Percentiles rank a stretch among this genome's conserved stretches.
phyloP scores from a whole-genome alignment of 2,797 vertebrate genomes.

The Diplodus sargus region DNA sequence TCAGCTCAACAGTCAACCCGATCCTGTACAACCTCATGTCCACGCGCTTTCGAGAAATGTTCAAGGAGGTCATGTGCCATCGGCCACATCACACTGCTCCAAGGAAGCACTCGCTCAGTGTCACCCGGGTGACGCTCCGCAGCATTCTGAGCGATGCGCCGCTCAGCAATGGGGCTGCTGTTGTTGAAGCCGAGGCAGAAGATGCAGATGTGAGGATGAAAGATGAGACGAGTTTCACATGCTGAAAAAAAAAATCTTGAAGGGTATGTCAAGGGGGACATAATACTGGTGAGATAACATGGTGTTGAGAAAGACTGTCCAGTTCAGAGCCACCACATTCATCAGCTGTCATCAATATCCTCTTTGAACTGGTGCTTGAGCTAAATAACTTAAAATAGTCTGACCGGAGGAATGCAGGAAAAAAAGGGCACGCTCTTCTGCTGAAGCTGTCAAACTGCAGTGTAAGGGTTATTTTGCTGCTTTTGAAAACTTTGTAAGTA shows the following conservation, averaged over 20 bases:
- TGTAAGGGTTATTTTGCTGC: not conserved
- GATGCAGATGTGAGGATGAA: constrained; percentile 67
- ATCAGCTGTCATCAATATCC: constrained; percentile 24
- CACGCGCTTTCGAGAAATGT: constrained; percentile 94
- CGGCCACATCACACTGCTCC: constrained; percentile 41
- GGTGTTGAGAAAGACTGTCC: not conserved
- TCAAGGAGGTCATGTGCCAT: constrained; percentile 91
- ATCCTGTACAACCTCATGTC: constrained; percentile 97
- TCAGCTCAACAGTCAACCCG: constrained; percentile 93
- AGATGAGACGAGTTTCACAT: constrained; percentile 71
- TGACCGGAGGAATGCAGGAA: constrained; percentile 10
- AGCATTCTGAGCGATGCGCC: constrained; percentile 87
- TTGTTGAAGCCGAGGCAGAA: constrained; percentile 67
- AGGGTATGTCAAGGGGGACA: not conserved
- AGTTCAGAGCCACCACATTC: constrained; percentile 1
- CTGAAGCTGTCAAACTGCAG: constrained; percentile 7
- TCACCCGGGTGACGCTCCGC: constrained; percentile 86
- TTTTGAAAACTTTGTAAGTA: constrained; percentile 16
- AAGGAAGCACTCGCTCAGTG: constrained; percentile 82
- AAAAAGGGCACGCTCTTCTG: not conserved
- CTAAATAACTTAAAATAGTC: constrained; percentile 22
- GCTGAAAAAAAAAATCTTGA: constrained; percentile 21
- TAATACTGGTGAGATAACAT: not conserved
- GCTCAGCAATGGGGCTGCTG: constrained; percentile 67
- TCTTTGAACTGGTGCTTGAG: constrained; percentile 24